phyloP scores from a whole-genome alignment of 2,888 invertebrate species.

The Diloba caeruleocephala region DNA sequence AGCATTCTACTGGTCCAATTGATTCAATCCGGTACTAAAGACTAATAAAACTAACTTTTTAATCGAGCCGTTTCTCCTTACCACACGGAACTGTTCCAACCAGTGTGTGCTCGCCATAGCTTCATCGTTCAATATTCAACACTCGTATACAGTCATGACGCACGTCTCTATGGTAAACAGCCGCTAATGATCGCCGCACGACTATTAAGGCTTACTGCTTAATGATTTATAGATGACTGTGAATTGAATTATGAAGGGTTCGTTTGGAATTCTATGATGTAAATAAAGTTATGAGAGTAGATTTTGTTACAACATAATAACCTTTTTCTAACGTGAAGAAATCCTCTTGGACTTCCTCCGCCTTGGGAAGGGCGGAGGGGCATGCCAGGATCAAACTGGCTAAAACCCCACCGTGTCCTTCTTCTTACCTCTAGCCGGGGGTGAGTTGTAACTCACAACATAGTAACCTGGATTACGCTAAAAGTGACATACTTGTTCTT shows the following conservation, averaged over 20 bases:
- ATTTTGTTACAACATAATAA: not conserved
- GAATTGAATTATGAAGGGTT: slow-evolving; percentile 17
- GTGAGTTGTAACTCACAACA: too few relatives aligned
- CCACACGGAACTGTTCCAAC: not conserved
- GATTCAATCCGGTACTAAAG: too few relatives aligned
- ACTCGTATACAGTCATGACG: slow-evolving; percentile 44
- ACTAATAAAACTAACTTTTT: too few relatives aligned
- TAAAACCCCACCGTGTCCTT: too few relatives aligned
- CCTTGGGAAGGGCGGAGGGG: too few relatives aligned
- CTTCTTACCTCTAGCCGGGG: too few relatives aligned
- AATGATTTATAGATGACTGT: slow-evolving; percentile 34
- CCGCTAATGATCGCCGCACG: slow-evolving; percentile 46
- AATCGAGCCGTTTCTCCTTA: too few relatives aligned
- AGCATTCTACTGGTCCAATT: too few relatives aligned
- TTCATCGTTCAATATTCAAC: slow-evolving; percentile 35
- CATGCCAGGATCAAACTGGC: too few relatives aligned
- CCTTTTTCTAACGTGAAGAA: too few relatives aligned
- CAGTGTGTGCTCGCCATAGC: slow-evolving; percentile 13
- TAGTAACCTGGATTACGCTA: too few relatives aligned
- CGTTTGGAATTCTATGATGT: slow-evolving; percentile 9
- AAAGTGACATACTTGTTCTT: not conserved
- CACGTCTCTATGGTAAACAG: slow-evolving; percentile 43
- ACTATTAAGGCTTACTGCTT: slow-evolving; percentile 43
- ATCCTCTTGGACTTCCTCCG: too few relatives aligned
- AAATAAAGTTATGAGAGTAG: slow-evolving; percentile 18